These are phyloP conservation scores for Gallinago solitaria DNA, from an alignment of 2,797 vertebrate species.

Conservation along the genomic window DNA sequence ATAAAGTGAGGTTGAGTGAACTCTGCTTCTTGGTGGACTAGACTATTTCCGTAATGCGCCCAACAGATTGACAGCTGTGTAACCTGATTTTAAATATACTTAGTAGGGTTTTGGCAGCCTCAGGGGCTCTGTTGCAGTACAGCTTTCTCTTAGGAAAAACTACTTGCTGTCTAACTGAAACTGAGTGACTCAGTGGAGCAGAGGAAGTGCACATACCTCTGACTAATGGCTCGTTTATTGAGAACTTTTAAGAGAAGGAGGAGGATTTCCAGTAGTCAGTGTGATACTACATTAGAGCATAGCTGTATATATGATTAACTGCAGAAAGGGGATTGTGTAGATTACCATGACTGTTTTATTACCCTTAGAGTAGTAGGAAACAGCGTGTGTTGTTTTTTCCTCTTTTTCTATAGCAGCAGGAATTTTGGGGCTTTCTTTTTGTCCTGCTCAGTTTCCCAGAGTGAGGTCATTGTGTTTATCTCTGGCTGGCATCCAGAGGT, in stretches of 20 bases:
- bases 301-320: background rate
- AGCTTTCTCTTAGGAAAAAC: background rate
- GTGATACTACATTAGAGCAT: background rate
- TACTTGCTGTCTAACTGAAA: background rate
- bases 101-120: background rate
- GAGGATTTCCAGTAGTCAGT: background rate
- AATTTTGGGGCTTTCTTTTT: background rate
- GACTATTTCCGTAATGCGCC: background rate
- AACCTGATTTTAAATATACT: background rate
- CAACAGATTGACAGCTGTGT: background rate
- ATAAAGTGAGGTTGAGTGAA: background rate
- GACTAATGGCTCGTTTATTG: background rate
- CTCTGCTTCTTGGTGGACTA: background rate
- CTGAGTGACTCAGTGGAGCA: background rate
- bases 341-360: background rate
- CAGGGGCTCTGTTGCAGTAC: background rate
- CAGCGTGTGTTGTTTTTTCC: fast-evolving
- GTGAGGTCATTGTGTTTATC: background rate
- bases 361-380: background rate
- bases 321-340: background rate
- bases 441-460: background rate
- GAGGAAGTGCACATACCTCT: background rate
- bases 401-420: background rate
- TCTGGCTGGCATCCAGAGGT: background rate
- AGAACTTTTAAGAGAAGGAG: background rate